Conservation (phyloP, 2,888 invertebrate genomes). For the Galeruca laticollis region DNA sequence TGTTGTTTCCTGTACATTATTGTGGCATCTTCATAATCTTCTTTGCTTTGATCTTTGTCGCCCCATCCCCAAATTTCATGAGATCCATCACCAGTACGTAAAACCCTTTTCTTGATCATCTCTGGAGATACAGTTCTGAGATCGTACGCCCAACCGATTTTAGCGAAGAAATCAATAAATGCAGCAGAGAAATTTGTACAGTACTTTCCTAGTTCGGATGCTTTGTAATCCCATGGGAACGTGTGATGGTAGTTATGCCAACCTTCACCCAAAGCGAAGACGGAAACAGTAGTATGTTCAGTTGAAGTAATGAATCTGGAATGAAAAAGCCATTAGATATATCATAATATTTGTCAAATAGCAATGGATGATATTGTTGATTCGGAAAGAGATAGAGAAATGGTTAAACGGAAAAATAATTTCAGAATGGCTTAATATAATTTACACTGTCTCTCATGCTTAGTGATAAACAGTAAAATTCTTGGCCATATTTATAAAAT, state of each 20-base stretch:
- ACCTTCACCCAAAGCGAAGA: constrained; percentile 84
- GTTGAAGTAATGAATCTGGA: constrained; percentile 78
- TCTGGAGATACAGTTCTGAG: constrained; percentile 73
- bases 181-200: constrained; percentile 78
- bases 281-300: constrained; percentile 79
- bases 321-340: constrained; percentile 10
- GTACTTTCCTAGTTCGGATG: constrained; percentile 66
- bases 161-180: constrained; percentile 84
- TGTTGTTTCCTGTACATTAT: constrained; percentile 56
- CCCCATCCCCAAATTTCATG: constrained; percentile 82
- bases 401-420: no score
- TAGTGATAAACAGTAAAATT: no score
- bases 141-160: constrained; percentile 86
- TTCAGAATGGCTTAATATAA: no score
- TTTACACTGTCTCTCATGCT: no score
- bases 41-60: constrained; percentile 73
- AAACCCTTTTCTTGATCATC: constrained; percentile 71
- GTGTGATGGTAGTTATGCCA: constrained; percentile 90
- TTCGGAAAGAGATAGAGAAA: no score
- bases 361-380: no score
- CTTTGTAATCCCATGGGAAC: constrained; percentile 73
- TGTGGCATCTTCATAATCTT: constrained; percentile 60
- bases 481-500: no score
- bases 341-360: neutral
- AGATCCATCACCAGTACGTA: constrained; percentile 73